Evolutionary conservation across 2,797 vertebrate species (phyloP).

Genomic region (Pyrocephalus nanus): DNA sequence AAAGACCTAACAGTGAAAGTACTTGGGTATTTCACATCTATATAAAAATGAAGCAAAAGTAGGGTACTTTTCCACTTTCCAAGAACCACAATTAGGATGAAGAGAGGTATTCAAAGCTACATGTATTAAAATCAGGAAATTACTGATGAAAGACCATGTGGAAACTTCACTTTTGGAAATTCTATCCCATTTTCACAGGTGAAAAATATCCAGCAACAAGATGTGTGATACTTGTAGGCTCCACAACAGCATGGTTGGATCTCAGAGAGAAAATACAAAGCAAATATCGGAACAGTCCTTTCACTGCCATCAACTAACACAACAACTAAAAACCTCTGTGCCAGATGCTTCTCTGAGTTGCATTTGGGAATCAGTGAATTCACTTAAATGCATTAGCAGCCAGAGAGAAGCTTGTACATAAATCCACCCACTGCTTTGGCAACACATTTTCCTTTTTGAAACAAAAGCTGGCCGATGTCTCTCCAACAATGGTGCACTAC

Average conservation of each 20-base stretch:
- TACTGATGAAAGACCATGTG: fast-evolving
- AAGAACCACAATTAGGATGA: background rate
- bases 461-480: background rate
- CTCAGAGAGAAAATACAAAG: background rate
- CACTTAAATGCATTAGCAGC: background rate
- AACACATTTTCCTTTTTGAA: background rate
- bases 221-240: background rate
- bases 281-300: background rate
- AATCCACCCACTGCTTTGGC: background rate
- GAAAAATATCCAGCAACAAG: background rate
- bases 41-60: background rate
- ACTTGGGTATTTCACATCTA: background rate
- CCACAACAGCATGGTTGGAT: background rate
- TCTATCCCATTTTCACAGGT: background rate
- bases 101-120: background rate
- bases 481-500: fast-evolving
- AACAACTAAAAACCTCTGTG: background rate
- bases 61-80: background rate
- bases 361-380: background rate
- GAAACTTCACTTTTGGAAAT: background rate
- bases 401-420: background rate
- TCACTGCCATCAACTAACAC: background rate
- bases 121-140: background rate
- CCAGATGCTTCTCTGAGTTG: background rate
- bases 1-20: background rate